Conservation (phyloP, 2,797 vertebrate species). For the Diceros bicornis region DNA sequence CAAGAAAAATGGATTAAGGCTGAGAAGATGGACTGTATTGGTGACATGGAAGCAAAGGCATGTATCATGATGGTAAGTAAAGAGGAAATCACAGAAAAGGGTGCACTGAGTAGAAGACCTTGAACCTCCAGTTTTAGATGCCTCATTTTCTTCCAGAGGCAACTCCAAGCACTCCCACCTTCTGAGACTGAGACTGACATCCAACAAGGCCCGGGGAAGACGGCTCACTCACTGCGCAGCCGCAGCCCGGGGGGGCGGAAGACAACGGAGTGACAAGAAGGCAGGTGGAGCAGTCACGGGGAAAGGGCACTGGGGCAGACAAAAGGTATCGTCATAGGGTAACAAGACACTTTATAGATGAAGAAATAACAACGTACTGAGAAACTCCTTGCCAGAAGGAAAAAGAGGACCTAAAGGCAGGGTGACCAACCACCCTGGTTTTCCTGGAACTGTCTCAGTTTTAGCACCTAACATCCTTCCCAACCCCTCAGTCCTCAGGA, state of each 20-base stretch:
- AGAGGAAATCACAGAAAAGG: background rate
- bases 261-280: background rate
- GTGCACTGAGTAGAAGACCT: background rate
- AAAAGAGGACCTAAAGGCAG: background rate
- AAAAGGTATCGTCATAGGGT: background rate
- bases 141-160: background rate
- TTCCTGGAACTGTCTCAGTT: background rate
- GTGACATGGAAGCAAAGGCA: background rate
- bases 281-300: background rate
- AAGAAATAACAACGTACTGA: background rate
- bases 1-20: background rate
- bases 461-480: background rate
- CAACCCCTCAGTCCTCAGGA: background rate
- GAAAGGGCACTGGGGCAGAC: background rate
- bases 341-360: background rate
- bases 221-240: fast-evolving
- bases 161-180: background rate
- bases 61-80: background rate
- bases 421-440: too few relatives aligned
- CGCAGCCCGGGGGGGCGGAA: background rate
- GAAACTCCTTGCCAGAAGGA: background rate
- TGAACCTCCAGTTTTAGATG: background rate
- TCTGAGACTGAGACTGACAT: background rate
- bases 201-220: background rate
- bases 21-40: background rate